Base-by-base conservation (phyloP, 2,888 invertebrate species). In the Cacoxenus indagator region DNA sequence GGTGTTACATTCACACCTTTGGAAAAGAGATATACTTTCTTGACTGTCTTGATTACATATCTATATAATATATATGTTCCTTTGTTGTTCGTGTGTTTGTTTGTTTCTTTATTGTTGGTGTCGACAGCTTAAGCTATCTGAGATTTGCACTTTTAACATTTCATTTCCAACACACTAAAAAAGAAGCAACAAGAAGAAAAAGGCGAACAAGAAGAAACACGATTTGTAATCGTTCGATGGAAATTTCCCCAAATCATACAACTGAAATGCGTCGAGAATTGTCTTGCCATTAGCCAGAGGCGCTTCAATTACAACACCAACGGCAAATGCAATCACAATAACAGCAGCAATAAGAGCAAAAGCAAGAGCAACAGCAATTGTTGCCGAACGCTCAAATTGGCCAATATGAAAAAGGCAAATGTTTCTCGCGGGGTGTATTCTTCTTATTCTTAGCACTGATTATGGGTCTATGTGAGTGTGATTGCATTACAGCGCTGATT, bases 231-330 rank as follows among this genome's bases (percentile, higher is more conserved):
- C 31, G 11, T 54, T 54, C 24, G 54, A 24, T 31, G 45, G 22
- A 62, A 62, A 62, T 62, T 62, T 62, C 61, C 43, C 61, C 43
- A 43, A 62, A 62, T 31, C 61, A 62, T 62, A 43, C 61, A 62
- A 62, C 45, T n/a, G n/a, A n/a, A n/a, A 62, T 62, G 51, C 51
- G 51, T 14, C 14, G 37, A 17, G 51, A 51, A 51, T 51, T 51
- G 22, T 51, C 19, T 51, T 51, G 22, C 51, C 19, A 51, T 6
- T 51, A 19, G 51, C 51, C 22, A 6, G 22, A 22, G 51, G 51
- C 51, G 22, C 31, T 17, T 48, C 17, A 46, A 46, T 31, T 17
- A n/a, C 62, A 62, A 9, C 61, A 61, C 0, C 6, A 19, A 19
- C 22, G 19, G n/a, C 37, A 59, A 37, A 8, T 31, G 19, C 59